Base-by-base conservation (phyloP, 1,140 invertebrate species). In the Pseudobourletiella spinata region DNA sequence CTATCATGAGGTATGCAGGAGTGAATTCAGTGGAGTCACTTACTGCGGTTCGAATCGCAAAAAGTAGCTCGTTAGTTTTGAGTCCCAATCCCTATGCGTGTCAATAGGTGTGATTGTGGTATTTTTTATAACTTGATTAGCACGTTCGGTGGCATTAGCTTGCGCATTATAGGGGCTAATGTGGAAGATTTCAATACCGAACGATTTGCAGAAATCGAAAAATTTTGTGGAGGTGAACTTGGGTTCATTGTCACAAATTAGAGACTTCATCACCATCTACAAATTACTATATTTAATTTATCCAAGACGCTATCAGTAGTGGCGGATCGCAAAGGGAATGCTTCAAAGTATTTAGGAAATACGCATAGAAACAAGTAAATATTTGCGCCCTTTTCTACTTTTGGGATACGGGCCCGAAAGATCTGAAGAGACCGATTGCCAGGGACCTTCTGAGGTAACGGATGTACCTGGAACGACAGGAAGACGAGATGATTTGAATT, bases 11-110 rank as follows among this genome's bases (percentile, higher is more conserved):
- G 26, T 72, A 74, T 1, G 73, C 73, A 2, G 75, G 74, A 1
- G 74, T 73, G 39, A 70, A 74, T 1, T 69, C 59, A 3, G 74
- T 78, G 1, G 72, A 60, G 14, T 70, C 63, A 62, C 74, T 64
- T 6, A 68, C 62, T 0, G 73, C 74, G 1, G 75, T 73, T 28
- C 78, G 77, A 57, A 74, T 71, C 0, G 76, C 75, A 66, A 76
- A 78, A 0, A 68, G 57, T 1, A 79, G 65, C 22, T 74, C 71
- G 0, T 71, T 61, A n/a, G 2, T 78, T 55, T 14, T 72, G 62
- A 0, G 66, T 55, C 67, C 75, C 74, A 78, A 16, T 64, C 50
- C 25, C 50, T 64, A 24, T 48, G 42, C 1, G 26, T 24, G 3
- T 28, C 16, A 11, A 60, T 48, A 1, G 57, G 26, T 0, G 75